A percentile compares a stretch with the other conserved stretches of the same genome.
Conservation (phyloP, 2,888 invertebrate genomes). For the Acanthopleura granulata region DNA sequence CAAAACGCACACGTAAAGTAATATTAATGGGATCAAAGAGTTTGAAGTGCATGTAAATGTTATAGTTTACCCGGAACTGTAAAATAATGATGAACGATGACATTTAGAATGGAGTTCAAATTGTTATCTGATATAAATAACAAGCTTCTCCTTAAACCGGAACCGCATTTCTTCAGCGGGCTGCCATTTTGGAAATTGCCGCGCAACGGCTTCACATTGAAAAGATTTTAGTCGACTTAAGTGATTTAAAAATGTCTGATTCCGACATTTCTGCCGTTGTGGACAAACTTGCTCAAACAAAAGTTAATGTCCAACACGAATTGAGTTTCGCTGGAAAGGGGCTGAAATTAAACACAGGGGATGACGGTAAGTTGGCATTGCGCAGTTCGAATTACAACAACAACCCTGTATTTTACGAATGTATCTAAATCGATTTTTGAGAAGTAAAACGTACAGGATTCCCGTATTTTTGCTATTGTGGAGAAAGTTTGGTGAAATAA, state of each 20-base stretch:
- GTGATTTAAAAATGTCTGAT: conserved; percentile 35
- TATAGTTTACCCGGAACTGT: no score
- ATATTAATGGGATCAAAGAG: no score
- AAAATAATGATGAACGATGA: no score
- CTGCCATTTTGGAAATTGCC: conserved; percentile 17
- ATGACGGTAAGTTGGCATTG: conserved; percentile 78
- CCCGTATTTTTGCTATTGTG: no score
- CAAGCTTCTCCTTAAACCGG: conserved; percentile 16
- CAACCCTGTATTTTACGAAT: background rate
- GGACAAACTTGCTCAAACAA: conserved; percentile 56
- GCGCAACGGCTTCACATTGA: background rate
- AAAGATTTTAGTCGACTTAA: conserved; percentile 16
- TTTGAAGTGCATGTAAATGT: no score
- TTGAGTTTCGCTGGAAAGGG: conserved; percentile 87
- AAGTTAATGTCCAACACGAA: conserved; percentile 66
- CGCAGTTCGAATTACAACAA: conserved; percentile 1
- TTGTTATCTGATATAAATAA: no score
- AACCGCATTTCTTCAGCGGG: conserved; percentile 21
- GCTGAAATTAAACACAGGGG: conserved; percentile 82
- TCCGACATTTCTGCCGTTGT: conserved; percentile 46
- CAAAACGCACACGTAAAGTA: no score
- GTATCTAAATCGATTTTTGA: no score
- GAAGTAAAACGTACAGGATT: no score
- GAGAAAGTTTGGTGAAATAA: no score
- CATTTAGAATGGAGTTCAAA: no score